These are phyloP conservation scores for Lynx canadensis DNA, from an alignment of 2,113 vertebrate genomes.

Conservation along the genomic window DNA sequence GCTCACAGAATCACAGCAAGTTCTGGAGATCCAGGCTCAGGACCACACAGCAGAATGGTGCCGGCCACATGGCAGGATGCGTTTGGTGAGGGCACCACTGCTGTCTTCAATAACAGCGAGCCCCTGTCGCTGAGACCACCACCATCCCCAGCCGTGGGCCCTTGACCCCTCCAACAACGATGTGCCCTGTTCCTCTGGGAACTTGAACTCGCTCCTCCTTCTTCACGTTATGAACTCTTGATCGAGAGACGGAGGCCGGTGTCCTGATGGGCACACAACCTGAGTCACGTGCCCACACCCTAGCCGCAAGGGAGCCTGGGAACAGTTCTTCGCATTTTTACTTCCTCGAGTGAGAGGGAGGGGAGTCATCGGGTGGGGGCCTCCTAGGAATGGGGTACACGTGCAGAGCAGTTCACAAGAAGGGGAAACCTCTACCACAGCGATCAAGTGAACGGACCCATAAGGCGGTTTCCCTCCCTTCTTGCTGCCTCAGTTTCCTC, in stretches of 20 bases:
- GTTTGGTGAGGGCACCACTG: neutral
- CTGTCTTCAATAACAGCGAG: neutral
- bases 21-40: neutral
- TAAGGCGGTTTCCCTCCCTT: neutral
- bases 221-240: neutral
- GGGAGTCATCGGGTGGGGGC: neutral
- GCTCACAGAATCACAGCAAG: neutral
- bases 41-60: neutral
- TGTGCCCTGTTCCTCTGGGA: neutral
- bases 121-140: fast-evolving
- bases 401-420: neutral
- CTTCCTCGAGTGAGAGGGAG: neutral
- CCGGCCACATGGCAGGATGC: neutral
- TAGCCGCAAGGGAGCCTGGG: neutral
- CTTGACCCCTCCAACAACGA: neutral
- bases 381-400: neutral
- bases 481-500: neutral
- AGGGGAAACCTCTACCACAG: neutral
- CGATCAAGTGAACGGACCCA: neutral
- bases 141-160: neutral
- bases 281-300: neutral
- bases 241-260: neutral
- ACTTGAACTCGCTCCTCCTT: neutral
- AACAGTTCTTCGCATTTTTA: neutral
- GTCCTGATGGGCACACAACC: neutral